Evolutionary conservation across 2,797 vertebrate species (phyloP), one percentile per base, ranked within the genome.

Genomic region (Mus spretus): DNA sequence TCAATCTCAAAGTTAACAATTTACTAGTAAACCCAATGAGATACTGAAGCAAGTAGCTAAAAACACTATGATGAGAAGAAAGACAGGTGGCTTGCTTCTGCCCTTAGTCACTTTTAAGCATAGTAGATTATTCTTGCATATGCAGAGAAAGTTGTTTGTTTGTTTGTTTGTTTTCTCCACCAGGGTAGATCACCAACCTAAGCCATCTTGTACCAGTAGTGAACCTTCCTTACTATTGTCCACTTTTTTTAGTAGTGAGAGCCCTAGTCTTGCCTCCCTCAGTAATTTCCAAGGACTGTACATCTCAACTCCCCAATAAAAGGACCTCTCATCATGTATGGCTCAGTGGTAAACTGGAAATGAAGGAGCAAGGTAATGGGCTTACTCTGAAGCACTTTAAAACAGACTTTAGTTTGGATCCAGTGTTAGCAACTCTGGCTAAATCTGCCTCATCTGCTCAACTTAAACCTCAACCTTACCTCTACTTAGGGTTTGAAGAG

Each of bases 301-400:
- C 37, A 91, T 95, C 96, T 93, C 88, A 95, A 96, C 40, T 95
- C 22, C 40, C 67, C 47, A 79, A 61, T 80, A 87, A 94, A 96
- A 90, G 47, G 47, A 34, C 14, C 47, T 61, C 59, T 75, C 67
- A 89, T 95, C 77, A 93, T 53, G 85, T 83, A 87, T 77, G 78
- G 63, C 63, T 97, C 47, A 91, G 34, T 84, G 59, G 22, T 87
- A 94, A 77, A 95, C 59, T 96, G 26, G 57, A 47, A 95, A 77
- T 89, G 11, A 37, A 89, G 65, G 37, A 85, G 37, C 34, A 82
- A 40, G 59, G 5, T 94, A 93, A 79, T 24, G 59, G 47, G 4
- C 86, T 97, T 96, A 92, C 67, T 83, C 50, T 93, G 81, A 40
- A 95, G 10, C 19, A 91, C 15, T 37, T 92, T 96, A 50, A 93